Evolutionary conservation across 1,140 invertebrate species (phyloP).

Genomic region (Listronotus oregonensis): DNA sequence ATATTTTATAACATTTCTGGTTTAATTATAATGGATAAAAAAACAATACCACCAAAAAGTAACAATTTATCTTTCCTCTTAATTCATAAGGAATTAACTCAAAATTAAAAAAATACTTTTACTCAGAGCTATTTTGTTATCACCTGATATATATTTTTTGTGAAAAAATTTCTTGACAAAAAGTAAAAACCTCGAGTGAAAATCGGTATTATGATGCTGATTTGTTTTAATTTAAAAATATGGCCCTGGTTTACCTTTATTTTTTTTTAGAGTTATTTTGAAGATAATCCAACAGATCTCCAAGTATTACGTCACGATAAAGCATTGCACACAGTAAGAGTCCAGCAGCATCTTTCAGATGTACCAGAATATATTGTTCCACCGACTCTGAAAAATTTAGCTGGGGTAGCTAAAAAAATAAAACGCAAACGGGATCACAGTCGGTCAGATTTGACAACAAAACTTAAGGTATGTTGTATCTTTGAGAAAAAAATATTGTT

Average conservation of each 20-base stretch:
- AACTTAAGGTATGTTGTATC: slow-evolving; percentile 38
- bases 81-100: no score
- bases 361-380: slow-evolving; percentile 95
- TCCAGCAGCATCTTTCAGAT: slow-evolving; percentile 85
- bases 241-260: neutral
- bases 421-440: slow-evolving; percentile 53
- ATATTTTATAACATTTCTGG: no score
- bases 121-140: no score
- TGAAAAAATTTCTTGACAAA: no score
- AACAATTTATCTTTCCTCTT: no score
- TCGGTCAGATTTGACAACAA: slow-evolving; percentile 38
- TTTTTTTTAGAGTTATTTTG: slow-evolving; percentile 79
- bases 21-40: no score
- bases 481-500: no score
- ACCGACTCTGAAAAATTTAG: slow-evolving; percentile 68
- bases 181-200: no score
- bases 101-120: no score
- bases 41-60: no score
- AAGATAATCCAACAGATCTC: slow-evolving; percentile 91
- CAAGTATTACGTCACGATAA: slow-evolving; percentile 91
- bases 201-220: no score
- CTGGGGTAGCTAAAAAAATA: slow-evolving; percentile 57
- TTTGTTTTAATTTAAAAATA: neutral
- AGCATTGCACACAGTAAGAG: slow-evolving; percentile 81
- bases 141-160: no score